Percentiles rank a stretch among this genome's conserved stretches.
These are phyloP conservation scores for Steromphala cineraria DNA, from an alignment of 2,888 invertebrate genomes.

Conservation along the genomic window DNA sequence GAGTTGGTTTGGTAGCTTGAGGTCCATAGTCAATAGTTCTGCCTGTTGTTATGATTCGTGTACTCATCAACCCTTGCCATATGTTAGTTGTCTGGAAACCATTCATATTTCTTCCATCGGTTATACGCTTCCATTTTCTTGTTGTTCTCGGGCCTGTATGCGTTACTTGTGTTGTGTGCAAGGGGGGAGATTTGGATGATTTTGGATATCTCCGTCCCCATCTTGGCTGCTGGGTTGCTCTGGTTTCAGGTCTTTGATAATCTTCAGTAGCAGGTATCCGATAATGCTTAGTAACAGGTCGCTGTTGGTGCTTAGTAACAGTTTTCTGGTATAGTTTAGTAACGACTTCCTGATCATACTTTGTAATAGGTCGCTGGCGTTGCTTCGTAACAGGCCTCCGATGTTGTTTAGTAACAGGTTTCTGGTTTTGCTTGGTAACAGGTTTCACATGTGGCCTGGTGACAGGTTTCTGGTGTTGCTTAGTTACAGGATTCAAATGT, in stretches of 20 bases:
- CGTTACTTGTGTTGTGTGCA: background rate
- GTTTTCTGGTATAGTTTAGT: background rate
- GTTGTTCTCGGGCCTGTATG: background rate
- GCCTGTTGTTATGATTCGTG: background rate
- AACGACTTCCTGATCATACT: background rate
- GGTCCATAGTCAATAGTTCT: background rate
- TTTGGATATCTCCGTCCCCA: background rate
- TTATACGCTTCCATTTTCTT: background rate
- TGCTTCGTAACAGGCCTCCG: too few species aligned
- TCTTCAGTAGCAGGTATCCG: background rate
- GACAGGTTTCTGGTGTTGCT: too few species aligned
- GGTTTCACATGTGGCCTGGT: too few species aligned
- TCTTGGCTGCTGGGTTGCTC: background rate
- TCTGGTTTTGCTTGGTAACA: too few species aligned
- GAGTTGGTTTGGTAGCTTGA: background rate
- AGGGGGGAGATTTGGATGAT: too few species aligned
- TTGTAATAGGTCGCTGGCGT: too few species aligned
- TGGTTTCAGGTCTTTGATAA: background rate
- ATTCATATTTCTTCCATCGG: background rate
- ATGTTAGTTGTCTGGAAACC: background rate
- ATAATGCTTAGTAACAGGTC: too few species aligned
- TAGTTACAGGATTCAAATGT: too few species aligned
- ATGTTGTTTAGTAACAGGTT: too few species aligned
- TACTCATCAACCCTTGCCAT: slow-evolving; percentile 10
- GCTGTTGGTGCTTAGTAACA: too few species aligned